Evolutionary conservation across 1,140 invertebrate genomes (phyloP), one percentile per base, ranked within the genome.

Genomic region (Drosophila ironensis): DNA sequence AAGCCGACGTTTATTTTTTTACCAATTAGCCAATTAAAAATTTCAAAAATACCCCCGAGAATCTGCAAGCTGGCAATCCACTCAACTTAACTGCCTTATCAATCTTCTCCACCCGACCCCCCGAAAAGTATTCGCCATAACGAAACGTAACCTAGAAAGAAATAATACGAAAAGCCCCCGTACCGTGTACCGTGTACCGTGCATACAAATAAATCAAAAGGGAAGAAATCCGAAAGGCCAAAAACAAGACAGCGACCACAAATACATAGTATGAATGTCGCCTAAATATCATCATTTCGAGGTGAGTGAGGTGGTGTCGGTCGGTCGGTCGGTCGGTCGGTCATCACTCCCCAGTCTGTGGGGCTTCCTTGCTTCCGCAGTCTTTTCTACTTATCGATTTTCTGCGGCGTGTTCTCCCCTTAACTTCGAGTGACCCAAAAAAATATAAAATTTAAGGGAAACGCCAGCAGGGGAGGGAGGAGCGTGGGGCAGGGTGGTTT

Each of bases 281-380:
- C 93, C 93, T 93, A 93, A 93, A 92, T 93, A 92, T 91, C 93
- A 94, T 91, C 92, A 93, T 81, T 91, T 93, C 91, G 93, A 95
- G 93, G 94, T 94, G 92, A 92, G 92, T 77, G 4, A 12, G 28
- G n/a, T 5, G 30, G 30, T 4, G 3, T 12, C 6, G 30, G 14
- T 33, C n/a, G 30, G 11, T 33, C n/a, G n/a, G n/a, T n/a, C n/a
- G n/a, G n/a, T n/a, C n/a, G n/a, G n/a, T n/a, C n/a, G n/a, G n/a
- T n/a, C n/a, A n/a, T n/a, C n/a, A n/a, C n/a, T n/a, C n/a, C n/a
- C n/a, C n/a, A n/a, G n/a, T n/a, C n/a, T n/a, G n/a, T n/a, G n/a
- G n/a, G n/a, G n/a, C 16, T 45, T 37, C 27, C 5, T 25, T 27
- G 27, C 30, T 35, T 37, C 28, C 17, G 42, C 45, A 50, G 35